Conservation (phyloP, 2,797 vertebrate species). For the Periparus ater region DNA sequence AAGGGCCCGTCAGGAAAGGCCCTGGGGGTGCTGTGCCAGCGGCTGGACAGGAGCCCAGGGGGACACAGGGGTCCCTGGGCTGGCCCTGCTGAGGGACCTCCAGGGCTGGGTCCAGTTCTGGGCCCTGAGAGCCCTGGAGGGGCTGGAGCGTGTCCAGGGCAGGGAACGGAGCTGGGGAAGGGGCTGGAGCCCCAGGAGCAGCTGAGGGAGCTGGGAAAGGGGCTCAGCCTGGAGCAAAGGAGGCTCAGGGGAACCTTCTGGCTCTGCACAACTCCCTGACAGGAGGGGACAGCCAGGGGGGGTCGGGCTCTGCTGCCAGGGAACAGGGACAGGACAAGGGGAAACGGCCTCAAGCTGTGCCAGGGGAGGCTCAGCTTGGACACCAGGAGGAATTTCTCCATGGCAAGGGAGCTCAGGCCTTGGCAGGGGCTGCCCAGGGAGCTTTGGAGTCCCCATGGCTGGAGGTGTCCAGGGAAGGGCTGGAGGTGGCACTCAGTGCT, state of each 20-base stretch:
- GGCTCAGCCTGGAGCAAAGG: background rate
- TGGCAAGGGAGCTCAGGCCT: too few relatives aligned
- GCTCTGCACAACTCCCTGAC: background rate
- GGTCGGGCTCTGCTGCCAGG: background rate
- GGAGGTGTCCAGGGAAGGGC: background rate
- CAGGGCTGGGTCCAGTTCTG: background rate
- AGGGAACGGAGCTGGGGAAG: background rate
- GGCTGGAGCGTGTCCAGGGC: background rate
- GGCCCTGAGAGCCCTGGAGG: background rate
- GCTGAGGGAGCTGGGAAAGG: background rate
- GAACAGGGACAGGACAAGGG: background rate
- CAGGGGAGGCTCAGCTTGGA: too few relatives aligned
- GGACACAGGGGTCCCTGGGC: background rate
- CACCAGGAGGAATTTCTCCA: too few relatives aligned
- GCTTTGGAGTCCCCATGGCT: background rate
- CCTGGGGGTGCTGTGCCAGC: background rate
- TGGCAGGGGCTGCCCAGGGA: background rate
- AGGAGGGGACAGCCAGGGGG: background rate
- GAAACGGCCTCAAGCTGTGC: too few relatives aligned
- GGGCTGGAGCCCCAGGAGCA: background rate
- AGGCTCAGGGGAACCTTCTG: background rate
- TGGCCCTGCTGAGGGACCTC: background rate
- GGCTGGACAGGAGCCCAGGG: background rate
- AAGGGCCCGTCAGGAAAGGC: background rate
- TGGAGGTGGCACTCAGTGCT: background rate